phyloP scores from a whole-genome alignment of 2,113 vertebrate genomes.

The Solea senegalensis region DNA sequence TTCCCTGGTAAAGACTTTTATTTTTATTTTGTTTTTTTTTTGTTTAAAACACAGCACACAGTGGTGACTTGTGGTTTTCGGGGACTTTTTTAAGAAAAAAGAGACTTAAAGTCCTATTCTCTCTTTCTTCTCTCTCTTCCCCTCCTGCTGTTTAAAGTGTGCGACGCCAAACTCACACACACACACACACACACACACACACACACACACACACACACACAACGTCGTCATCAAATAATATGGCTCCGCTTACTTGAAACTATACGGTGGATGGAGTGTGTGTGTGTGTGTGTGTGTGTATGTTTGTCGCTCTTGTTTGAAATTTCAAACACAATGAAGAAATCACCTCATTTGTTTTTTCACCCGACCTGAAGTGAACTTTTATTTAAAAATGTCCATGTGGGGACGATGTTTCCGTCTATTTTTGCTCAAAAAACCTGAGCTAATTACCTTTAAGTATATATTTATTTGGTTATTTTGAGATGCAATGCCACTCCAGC shows the following conservation, averaged over 20 bases:
- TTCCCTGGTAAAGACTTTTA: background rate
- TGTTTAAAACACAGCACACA: background rate
- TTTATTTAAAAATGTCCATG: no score
- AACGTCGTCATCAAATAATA: conserved; percentile 67
- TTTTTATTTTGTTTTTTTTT: background rate
- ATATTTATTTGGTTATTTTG: no score
- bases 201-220: conserved; percentile 49
- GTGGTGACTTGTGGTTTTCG: conserved; percentile 12
- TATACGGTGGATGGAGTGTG: conserved; percentile 43
- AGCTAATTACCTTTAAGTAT: no score
- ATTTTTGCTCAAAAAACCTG: no score
- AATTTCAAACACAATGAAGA: conserved; percentile 59
- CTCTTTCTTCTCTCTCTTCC: conserved; percentile 18
- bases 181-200: background rate
- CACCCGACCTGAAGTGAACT: no score
- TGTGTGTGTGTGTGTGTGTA: conserved; percentile 38
- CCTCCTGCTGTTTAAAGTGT: conserved; percentile 58
- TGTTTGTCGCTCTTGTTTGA: conserved; percentile 56
- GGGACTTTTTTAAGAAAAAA: background rate
- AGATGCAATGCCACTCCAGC: no score
- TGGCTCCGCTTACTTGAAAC: conserved; percentile 62
- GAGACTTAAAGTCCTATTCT: background rate
- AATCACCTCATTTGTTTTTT: conserved; percentile 18
- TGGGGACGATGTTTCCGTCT: background rate
- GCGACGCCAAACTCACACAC: conserved; percentile 37